phyloP scores from a whole-genome alignment of 2,888 invertebrate genomes.

The Drosophila picticornis region DNA sequence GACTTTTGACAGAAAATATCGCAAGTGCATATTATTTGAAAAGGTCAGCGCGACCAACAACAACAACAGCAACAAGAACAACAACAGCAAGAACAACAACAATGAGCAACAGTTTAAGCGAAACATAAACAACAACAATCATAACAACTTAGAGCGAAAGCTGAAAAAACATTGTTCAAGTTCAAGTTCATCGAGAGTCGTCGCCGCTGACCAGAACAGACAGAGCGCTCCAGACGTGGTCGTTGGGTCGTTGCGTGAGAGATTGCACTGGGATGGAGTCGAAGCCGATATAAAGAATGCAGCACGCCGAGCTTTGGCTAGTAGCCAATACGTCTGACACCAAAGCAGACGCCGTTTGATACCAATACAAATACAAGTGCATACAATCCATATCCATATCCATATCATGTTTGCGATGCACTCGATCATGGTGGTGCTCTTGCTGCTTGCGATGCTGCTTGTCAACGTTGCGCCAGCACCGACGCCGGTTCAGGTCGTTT shows the following conservation, averaged over 20 bases:
- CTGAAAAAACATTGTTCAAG: conserved; percentile 62
- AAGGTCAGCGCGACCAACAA: conserved; percentile 63
- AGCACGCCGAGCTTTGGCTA: conserved; percentile 53
- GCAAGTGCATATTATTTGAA: conserved; percentile 62
- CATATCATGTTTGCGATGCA: conserved; percentile 31
- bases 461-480: conserved; percentile 29
- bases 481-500: conserved; percentile 73
- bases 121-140: conserved; percentile 13
- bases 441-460: conserved; percentile 14
- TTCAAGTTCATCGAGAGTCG: conserved; percentile 64
- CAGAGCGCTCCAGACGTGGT: conserved; percentile 58
- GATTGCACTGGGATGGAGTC: conserved; percentile 50
- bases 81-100: not conserved
- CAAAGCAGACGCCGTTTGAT: conserved; percentile 47
- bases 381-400: not conserved
- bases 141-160: conserved; percentile 13
- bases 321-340: conserved; percentile 58
- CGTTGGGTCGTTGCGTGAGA: conserved; percentile 56
- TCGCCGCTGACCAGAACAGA: conserved; percentile 26
- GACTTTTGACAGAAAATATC: conserved; percentile 69
- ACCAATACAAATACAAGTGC: conserved; percentile 4
- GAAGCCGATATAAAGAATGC: conserved; percentile 72
- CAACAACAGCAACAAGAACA: conserved; percentile 13
- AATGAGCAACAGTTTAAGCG: conserved; percentile 3
- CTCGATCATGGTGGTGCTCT: conserved; percentile 15